Evolutionary conservation across 2,888 invertebrate species (phyloP), one percentile per base, ranked within the genome.

Genomic region (Apoderus coryli): DNA sequence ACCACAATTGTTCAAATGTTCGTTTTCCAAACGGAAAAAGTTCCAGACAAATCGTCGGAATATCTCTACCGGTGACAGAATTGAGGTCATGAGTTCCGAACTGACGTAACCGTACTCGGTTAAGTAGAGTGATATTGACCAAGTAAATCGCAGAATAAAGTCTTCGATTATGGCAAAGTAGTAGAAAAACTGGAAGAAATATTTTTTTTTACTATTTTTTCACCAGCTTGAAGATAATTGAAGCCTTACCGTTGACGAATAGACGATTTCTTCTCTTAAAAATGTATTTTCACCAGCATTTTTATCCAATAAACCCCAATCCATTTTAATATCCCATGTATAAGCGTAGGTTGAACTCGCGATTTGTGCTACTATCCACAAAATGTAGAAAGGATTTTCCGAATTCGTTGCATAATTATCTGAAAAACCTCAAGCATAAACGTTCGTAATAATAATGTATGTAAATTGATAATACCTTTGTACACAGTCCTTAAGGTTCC

Each of bases 1-100:
- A 60, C 86, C 86, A 56, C 85, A 86, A 57, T 86, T 86, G 58
- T 88, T 86, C 35, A 88, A 60, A 54, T 88, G 86, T 52, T 86
- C 86, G 57, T 88, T 86, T 59, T 86, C 86, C 43, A 86, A 57
- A 2, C 86, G 82, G 61, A 86, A 84, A 52, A 79, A 86, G 54
- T 86, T 86, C 86, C 86, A 86, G 9, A 88, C 72, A 54, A 86
- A 88, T 22, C 58, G 31, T 26, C 69, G 57, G 52, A 76, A 74
- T 2, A 78, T 75, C 59, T 78, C 78, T 22, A 77, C 52, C 1
- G 74, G 72, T 32, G 76, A 64, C 16, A 75, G 48, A 37, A 77
- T 61, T 3, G 73, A 71, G 24, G 70, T 63, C 65, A 77, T 69
- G 27, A 76, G 60, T 48, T 79, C 79, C 14, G 63, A 60, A 43